These are phyloP conservation scores for Calosoma granatense DNA, from an alignment of 1,140 invertebrate genomes.

Conservation along the genomic window DNA sequence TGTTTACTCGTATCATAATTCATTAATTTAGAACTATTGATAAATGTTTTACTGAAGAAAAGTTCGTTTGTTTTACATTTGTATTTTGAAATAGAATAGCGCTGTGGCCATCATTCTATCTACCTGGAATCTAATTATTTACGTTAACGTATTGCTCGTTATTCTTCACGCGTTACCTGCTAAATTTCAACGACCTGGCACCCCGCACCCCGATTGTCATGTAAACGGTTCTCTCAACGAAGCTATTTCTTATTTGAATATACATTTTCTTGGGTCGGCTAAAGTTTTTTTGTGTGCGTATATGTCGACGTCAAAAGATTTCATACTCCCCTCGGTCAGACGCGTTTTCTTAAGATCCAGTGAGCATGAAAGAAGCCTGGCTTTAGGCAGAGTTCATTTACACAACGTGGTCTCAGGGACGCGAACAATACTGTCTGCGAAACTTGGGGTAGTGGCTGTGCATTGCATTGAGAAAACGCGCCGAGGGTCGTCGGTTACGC, in stretches of 20 bases:
- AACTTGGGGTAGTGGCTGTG: not conserved
- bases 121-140: too few species aligned
- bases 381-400: not conserved
- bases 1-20: too few species aligned
- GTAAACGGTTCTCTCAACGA: too few species aligned
- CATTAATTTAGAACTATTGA: too few species aligned
- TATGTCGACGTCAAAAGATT: not conserved
- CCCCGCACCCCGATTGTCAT: not conserved
- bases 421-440: slow-evolving; percentile 6
- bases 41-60: too few species aligned
- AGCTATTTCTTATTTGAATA: slow-evolving; percentile 5
- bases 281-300: not conserved
- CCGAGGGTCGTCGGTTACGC: not conserved
- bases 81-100: too few species aligned
- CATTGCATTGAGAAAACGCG: not conserved
- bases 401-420: not conserved
- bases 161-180: too few species aligned
- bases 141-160: too few species aligned
- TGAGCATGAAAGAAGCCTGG: not conserved
- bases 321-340: not conserved
- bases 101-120: too few species aligned
- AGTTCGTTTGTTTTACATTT: too few species aligned
- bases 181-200: not conserved
- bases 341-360: slow-evolving; percentile 1
- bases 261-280: not conserved